Percentiles rank a stretch among this genome's conserved stretches.
Conservation (phyloP, 2,797 vertebrate genomes). For the Apogon hyalosoma region DNA sequence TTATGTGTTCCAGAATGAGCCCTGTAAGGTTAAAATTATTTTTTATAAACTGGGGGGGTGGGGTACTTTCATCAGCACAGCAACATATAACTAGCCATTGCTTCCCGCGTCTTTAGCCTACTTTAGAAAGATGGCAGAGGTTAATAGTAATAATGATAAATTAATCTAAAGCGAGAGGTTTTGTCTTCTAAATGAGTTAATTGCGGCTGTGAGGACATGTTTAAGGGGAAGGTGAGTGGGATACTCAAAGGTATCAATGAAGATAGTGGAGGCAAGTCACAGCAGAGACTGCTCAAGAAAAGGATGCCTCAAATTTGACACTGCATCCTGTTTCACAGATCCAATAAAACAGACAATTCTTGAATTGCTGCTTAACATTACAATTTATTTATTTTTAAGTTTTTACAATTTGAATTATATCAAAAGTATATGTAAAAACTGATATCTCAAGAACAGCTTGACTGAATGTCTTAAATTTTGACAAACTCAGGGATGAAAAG, state of each 20-base stretch:
- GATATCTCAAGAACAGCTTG: too few relatives aligned
- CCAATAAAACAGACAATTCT: neutral
- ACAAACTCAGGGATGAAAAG: too few relatives aligned
- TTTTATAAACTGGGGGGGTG: constrained; percentile 50
- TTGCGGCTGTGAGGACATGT: constrained; percentile 41
- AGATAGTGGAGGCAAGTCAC: constrained; percentile 30
- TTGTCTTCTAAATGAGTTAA: constrained; percentile 52
- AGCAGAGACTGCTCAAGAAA: constrained; percentile 36
- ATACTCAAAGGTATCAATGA: constrained; percentile 22
- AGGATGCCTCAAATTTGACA: constrained; percentile 1
- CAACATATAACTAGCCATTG: constrained; percentile 47
- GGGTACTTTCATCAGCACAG: constrained; percentile 46
- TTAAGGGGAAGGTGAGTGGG: constrained; percentile 34
- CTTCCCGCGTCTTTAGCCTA: constrained; percentile 60
- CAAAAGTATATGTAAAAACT: too few relatives aligned
- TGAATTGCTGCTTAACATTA: neutral
- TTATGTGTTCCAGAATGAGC: constrained; percentile 56
- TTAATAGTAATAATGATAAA: constrained; percentile 73
- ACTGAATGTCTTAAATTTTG: too few relatives aligned
- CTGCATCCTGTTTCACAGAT: neutral
- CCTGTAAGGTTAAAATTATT: constrained; percentile 58
- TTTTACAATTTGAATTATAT: neutral
- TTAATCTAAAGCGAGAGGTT: constrained; percentile 45
- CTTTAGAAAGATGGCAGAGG: constrained; percentile 66
- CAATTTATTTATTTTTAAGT: too few relatives aligned